A percentile compares a stretch with the other conserved stretches of the same genome.
Conservation (phyloP, 1,140 invertebrate species). For the Drosophila triauraria region DNA sequence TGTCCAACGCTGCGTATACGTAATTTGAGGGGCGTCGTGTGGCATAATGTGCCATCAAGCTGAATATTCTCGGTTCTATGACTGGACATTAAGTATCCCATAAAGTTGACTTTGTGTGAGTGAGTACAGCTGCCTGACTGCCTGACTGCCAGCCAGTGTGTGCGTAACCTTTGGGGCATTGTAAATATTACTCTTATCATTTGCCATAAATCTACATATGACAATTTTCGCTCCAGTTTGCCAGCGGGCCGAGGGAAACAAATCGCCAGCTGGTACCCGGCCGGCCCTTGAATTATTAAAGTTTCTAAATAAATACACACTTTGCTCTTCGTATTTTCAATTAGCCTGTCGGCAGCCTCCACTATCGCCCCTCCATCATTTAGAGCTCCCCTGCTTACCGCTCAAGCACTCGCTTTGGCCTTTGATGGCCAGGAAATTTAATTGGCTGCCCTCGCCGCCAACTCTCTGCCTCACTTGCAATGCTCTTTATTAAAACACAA, state of each 20-base stretch:
- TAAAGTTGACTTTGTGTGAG: slow-evolving; percentile 68
- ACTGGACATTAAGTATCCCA: slow-evolving; percentile 69
- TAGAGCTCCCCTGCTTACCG: slow-evolving; percentile 20
- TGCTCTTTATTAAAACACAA: slow-evolving; percentile 57
- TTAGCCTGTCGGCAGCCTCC: slow-evolving; percentile 29
- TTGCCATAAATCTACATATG: slow-evolving; percentile 81
- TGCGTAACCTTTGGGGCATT: slow-evolving; percentile 68
- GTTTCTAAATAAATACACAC: slow-evolving; percentile 26
- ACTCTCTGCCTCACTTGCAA: slow-evolving; percentile 25
- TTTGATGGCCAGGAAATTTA: slow-evolving; percentile 59
- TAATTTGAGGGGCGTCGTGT: slow-evolving; percentile 78
- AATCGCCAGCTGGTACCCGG: slow-evolving; percentile 8
- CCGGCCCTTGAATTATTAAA: slow-evolving; percentile 55
- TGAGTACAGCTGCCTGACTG: slow-evolving; percentile 22
- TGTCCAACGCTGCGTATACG: slow-evolving; percentile 56
- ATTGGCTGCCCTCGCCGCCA: slow-evolving; percentile 51
- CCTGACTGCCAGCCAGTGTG: slow-evolving; percentile 19
- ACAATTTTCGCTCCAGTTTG: slow-evolving; percentile 74
- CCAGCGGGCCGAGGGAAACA: slow-evolving; percentile 34
- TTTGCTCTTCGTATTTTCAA: slow-evolving; percentile 24
- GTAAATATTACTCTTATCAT: slow-evolving; percentile 82
- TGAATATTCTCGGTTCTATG: slow-evolving; percentile 48
- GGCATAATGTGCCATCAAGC: slow-evolving; percentile 76
- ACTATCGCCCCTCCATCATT: neutral
- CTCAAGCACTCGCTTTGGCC: slow-evolving; percentile 33